Base-by-base conservation (phyloP, 1,140 invertebrate genomes). In the Zeugodacus cucurbitae region DNA sequence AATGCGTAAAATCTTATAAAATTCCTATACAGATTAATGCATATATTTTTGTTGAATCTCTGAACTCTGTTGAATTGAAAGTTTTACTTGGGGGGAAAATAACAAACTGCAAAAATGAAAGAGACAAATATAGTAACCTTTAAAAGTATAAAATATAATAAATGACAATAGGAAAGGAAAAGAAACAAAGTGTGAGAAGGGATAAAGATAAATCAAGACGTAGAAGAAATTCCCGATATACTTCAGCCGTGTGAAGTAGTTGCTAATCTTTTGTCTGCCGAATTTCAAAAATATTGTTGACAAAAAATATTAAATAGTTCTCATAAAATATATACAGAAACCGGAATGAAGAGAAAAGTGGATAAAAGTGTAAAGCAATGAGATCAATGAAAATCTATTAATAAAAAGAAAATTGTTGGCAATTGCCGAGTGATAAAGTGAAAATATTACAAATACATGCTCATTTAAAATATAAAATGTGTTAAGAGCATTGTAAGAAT, bases 181-280 rank as follows among this genome's bases (percentile, higher is more conserved):
- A 32, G 44, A 32, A 87, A 87, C 17, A 59, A 34, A 59, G 34
- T 6, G 7, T 20, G 6, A 37, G 32, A 58, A 34, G 37, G 8
- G 58, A 86, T 62, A 54, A 87, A 41, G 57, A 41, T 54, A 82
- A 82, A 48, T 82, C 74, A 82, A 82, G 86, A 62, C 58, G 78
- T 14, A 48, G 48, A 82, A 88, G 67, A 89, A 89, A 87, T 89
- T 87, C 87, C 58, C 88, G 41, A 89, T 89, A 89, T 70, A 86
- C 82, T 88, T 88, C 29, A 88, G 62, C 57, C 88, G 82, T 88
- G 59, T 54, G 78, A 88, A 88, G 62, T 85, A 86, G 88, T 86
- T 22, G 67, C 44, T 54, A n/a, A 41, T 7, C n/a, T 67, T 64
- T 44, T 20, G 62, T 64, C 62, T 64, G 44, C 20, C 34, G 58